phyloP scores from a whole-genome alignment of 2,888 invertebrate genomes.

The Idaea aversata region DNA sequence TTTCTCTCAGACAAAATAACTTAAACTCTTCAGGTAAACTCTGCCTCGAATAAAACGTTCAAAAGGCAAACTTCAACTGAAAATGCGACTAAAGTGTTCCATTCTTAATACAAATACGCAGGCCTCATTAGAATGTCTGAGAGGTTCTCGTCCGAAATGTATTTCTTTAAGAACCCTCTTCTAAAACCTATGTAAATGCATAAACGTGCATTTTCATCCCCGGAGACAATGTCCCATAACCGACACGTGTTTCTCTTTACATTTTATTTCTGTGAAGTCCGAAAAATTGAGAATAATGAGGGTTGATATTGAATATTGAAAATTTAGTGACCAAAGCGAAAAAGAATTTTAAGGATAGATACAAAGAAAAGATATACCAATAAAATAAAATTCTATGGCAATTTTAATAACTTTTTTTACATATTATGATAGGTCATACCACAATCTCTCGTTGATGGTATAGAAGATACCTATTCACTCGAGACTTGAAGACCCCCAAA shows the following conservation, averaged over 20 bases:
- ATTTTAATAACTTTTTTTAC: too few relatives aligned
- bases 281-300: background rate
- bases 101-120: slow-evolving; percentile 47
- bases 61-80: slow-evolving; percentile 14
- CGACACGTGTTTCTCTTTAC: slow-evolving; percentile 25
- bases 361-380: too few relatives aligned
- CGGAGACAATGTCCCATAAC: slow-evolving; percentile 24
- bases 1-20: background rate
- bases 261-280: slow-evolving; percentile 5
- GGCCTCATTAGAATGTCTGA: slow-evolving; percentile 67
- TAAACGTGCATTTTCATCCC: slow-evolving; percentile 42
- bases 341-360: too few relatives aligned
- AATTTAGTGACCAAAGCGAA: background rate
- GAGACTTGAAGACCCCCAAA: too few relatives aligned
- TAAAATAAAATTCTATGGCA: too few relatives aligned
- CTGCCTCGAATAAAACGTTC: background rate
- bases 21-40: background rate
- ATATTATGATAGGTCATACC: too few relatives aligned
- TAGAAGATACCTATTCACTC: too few relatives aligned
- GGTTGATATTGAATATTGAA: background rate
- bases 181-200: slow-evolving; percentile 50
- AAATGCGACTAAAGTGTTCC: slow-evolving; percentile 30
- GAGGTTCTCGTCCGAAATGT: slow-evolving; percentile 54
- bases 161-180: slow-evolving; percentile 52
- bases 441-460: too few relatives aligned